phyloP scores from a whole-genome alignment of 2,113 vertebrate species.

The Gobius niger region DNA sequence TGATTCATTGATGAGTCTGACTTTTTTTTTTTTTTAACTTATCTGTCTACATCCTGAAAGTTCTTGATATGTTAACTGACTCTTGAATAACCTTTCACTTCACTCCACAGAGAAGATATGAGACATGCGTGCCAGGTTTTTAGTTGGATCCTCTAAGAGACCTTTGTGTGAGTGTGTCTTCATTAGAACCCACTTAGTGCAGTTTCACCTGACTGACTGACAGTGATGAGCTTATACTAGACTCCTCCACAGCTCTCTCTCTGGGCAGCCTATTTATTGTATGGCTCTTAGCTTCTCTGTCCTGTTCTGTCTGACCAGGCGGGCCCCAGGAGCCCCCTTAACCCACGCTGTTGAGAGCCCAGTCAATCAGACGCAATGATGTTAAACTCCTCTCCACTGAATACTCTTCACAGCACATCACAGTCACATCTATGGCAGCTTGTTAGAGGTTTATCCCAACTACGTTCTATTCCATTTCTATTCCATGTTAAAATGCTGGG shows the following conservation, averaged over 20 bases:
- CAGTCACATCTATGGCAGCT: slow-evolving; percentile 36
- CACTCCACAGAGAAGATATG: slow-evolving; percentile 34
- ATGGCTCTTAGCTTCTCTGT: slow-evolving; percentile 28
- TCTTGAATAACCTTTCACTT: slow-evolving; percentile 32
- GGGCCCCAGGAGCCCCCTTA: slow-evolving; percentile 74
- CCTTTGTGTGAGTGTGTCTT: slow-evolving; percentile 64
- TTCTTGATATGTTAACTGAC: neutral
- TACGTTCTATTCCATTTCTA: slow-evolving; percentile 11
- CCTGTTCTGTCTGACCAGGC: slow-evolving; percentile 65
- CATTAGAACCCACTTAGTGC: slow-evolving; percentile 69
- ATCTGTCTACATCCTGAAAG: slow-evolving; percentile 50
- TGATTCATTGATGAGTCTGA: no score
- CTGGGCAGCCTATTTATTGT: slow-evolving; percentile 62
- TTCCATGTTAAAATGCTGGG: neutral
- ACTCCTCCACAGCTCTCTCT: slow-evolving; percentile 54
- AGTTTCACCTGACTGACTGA: slow-evolving; percentile 71
- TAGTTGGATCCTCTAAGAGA: slow-evolving; percentile 51
- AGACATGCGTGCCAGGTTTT: slow-evolving; percentile 54
- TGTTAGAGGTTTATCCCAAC: slow-evolving; percentile 53
- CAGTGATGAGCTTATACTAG: slow-evolving; percentile 73
- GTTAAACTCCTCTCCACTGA: slow-evolving; percentile 68
- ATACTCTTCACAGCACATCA: slow-evolving; percentile 57
- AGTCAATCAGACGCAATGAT: slow-evolving; percentile 73
- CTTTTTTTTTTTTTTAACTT: neutral
- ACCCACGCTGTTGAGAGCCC: slow-evolving; percentile 56